Conservation (phyloP, 2,888 invertebrate species). For the Euproctis similis region DNA sequence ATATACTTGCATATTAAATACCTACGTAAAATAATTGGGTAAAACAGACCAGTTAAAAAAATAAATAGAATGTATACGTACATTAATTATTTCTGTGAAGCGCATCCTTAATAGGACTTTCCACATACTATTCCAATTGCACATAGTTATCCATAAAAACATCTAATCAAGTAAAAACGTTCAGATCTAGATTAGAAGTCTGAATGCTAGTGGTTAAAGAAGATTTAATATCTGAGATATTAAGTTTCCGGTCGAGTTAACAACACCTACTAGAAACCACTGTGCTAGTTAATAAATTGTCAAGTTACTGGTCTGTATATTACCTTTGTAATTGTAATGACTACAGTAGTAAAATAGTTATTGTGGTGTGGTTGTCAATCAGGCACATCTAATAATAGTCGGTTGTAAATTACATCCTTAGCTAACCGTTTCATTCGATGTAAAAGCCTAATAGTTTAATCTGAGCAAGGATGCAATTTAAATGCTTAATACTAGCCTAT, state of each 20-base stretch:
- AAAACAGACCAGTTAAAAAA: no score
- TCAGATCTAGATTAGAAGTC: slow-evolving; percentile 35
- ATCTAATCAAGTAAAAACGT: slow-evolving; percentile 34
- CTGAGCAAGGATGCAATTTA: no score
- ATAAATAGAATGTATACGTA: slow-evolving; percentile 16
- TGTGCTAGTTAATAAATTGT: slow-evolving; percentile 11
- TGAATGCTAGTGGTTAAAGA: slow-evolving; percentile 35
- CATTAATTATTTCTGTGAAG: not conserved
- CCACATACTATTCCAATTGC: slow-evolving; percentile 1
- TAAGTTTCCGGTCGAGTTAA: slow-evolving; percentile 50
- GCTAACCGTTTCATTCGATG: no score
- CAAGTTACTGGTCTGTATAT: slow-evolving; percentile 15
- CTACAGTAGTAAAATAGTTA: slow-evolving; percentile 32
- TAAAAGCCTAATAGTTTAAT: no score
- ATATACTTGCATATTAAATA: no score
- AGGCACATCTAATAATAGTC: slow-evolving; percentile 44
- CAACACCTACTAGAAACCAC: slow-evolving; percentile 21
- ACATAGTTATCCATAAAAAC: slow-evolving; percentile 11
- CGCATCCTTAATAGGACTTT: slow-evolving; percentile 2
- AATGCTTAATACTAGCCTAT: no score
- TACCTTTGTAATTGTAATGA: slow-evolving; percentile 22
- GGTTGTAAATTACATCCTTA: slow-evolving; percentile 21
- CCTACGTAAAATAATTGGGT: no score
- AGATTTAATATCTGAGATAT: slow-evolving; percentile 29
- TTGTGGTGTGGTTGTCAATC: slow-evolving; percentile 38